These are phyloP conservation scores for Laothoe populi DNA, from an alignment of 2,888 invertebrate species.

Conservation along the genomic window DNA sequence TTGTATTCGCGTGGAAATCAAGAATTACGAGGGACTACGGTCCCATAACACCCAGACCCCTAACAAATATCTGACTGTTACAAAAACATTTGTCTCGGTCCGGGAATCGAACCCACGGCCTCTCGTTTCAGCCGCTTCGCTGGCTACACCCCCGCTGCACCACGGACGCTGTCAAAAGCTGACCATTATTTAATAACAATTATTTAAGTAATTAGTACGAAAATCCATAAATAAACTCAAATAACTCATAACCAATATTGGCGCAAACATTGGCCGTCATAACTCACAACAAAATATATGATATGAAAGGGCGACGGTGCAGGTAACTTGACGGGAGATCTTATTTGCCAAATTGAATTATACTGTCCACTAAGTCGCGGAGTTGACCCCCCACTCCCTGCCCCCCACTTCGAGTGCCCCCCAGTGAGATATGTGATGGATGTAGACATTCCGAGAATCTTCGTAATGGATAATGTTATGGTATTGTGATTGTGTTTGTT, in stretches of 20 bases:
- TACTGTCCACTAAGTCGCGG: slow-evolving; percentile 68
- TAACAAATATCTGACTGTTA: no score
- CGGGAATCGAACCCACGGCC: no score
- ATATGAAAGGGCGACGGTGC: slow-evolving; percentile 63
- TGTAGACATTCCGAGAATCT: slow-evolving; percentile 32
- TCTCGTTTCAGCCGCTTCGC: no score
- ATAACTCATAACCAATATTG: not conserved
- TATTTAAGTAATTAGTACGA: not conserved
- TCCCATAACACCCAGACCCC: no score
- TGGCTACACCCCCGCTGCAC: no score
- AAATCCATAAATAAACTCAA: not conserved
- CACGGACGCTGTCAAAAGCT: no score
- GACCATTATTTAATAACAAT: no score
- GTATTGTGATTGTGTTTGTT: slow-evolving; percentile 26
- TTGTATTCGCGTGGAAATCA: no score
- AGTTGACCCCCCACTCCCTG: slow-evolving; percentile 36
- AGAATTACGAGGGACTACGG: no score
- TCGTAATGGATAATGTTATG: slow-evolving; percentile 35
- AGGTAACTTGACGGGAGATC: slow-evolving; percentile 81
- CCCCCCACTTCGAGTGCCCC: slow-evolving; percentile 33
- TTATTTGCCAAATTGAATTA: slow-evolving; percentile 82
- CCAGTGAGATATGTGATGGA: slow-evolving; percentile 39
- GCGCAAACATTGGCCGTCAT: slow-evolving; percentile 47
- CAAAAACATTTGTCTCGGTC: no score
- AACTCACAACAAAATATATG: slow-evolving; percentile 52